Conservation (phyloP, 2,113 vertebrate species). For the Australoheros scitulus region DNA sequence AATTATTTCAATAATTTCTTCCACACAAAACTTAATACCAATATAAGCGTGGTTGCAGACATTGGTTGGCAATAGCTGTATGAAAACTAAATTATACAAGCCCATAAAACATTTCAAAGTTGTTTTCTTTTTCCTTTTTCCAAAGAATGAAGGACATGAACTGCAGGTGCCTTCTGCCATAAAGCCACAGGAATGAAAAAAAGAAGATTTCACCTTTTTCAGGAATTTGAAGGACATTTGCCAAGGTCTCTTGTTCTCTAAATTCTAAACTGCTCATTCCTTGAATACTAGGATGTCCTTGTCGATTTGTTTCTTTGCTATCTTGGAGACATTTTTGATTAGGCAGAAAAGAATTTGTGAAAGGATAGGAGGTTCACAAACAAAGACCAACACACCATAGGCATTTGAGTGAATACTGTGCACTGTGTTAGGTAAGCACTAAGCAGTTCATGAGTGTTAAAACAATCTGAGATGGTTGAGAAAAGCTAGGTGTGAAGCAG, state of each 20-base stretch:
- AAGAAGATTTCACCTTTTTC: constrained; percentile 34
- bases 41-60: background rate
- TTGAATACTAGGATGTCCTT: constrained; percentile 40
- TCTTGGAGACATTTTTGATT: background rate
- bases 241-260: constrained; percentile 25
- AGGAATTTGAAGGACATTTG: constrained; percentile 36
- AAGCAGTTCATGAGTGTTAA: constrained; percentile 55
- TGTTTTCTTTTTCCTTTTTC: background rate
- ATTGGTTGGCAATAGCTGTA: background rate
- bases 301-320: constrained; percentile 20
- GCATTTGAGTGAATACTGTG: constrained; percentile 34
- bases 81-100: background rate
- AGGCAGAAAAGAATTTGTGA: constrained; percentile 7
- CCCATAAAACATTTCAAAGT: constrained; percentile 6
- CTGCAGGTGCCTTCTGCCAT: constrained; percentile 33
- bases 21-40: constrained; percentile 2
- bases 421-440: constrained; percentile 56
- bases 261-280: constrained; percentile 38
- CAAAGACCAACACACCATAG: constrained; percentile 46
- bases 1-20: background rate
- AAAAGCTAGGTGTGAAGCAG: constrained; percentile 45
- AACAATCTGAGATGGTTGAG: constrained; percentile 49
- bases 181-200: constrained; percentile 12
- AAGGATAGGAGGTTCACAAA: constrained; percentile 25
- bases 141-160: constrained; percentile 43